Evolutionary conservation across 2,113 vertebrate genomes (phyloP), one percentile per base, ranked within the genome.

Genomic region (Gnathonemus echidnorhynchus): DNA sequence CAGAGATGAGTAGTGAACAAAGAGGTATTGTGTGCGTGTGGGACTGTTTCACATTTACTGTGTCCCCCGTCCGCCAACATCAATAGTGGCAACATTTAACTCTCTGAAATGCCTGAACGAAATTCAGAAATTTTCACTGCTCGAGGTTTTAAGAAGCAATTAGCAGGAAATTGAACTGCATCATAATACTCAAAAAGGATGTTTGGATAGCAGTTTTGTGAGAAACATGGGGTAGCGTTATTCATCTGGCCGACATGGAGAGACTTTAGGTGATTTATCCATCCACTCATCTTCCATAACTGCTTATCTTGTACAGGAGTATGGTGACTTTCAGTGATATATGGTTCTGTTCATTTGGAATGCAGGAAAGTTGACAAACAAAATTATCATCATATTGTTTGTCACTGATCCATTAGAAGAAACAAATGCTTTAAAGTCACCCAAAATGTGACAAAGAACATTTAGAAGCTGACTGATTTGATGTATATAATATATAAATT

Each of bases 1-100:
- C 90, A 42, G 86, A 90, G 88, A 90, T 89, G 91, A 80, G 92
- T 45, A 91, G 87, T 31, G 56, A 95, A 95, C 92, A 95, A 94
- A 94, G 92, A 52, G 89, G 92, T 92, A 94, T 95, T 95, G 95
- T 95, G 91, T 91, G 27, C 31, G 93, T 92, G 92, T 92, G 92
- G 90, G 91, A 92, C 91, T 92, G 86, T 94, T 95, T 93, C 92
- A 93, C 91, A 94, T 93, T 91, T 91, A 89, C 91, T 93, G 92
- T 93, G 90, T 92, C 92, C 91, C 91, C 93, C 89, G 88, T 88
- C 91, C 62, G 91, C 91, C 93, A 56, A 90, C 93, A 90, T 95
- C 94, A 92, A 93, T 91, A 93, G 92, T 93, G 94, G 93, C 93
- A 93, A 48, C 24, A 27, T 77, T 58, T 27, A 58, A 48, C 53